A percentile compares a stretch with the other conserved stretches of the same genome.
phyloP scores from a whole-genome alignment of 2,113 vertebrate genomes.

The Clarias batrachus region DNA sequence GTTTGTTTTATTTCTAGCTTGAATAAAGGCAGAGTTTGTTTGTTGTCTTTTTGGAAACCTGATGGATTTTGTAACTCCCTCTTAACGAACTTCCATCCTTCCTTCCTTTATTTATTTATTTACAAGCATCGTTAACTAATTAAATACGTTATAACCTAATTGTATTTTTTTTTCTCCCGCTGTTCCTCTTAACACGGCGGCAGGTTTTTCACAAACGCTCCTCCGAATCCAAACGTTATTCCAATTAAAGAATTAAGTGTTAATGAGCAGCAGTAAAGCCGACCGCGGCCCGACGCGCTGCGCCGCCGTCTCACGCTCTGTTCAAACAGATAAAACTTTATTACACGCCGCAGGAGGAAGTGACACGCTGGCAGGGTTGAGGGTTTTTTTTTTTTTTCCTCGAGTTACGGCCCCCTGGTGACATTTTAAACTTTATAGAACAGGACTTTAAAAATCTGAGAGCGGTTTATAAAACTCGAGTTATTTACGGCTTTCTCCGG shows the following conservation, averaged over 20 bases:
- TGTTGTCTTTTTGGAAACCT: neutral
- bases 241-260: neutral
- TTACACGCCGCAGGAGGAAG: slow-evolving; percentile 16
- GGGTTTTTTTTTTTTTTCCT: neutral
- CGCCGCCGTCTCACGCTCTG: neutral
- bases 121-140: neutral
- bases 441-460: slow-evolving; percentile 32
- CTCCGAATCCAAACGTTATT: neutral
- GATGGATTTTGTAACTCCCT: neutral
- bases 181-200: neutral
- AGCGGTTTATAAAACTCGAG: slow-evolving; percentile 20
- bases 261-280: neutral
- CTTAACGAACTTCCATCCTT: neutral
- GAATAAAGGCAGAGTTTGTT: neutral
- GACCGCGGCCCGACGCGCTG: too few species aligned
- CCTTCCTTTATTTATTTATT: neutral
- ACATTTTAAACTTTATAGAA: slow-evolving; percentile 32
- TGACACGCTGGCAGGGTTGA: neutral
- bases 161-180: neutral
- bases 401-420: slow-evolving; percentile 6
- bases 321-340: slow-evolving; percentile 2
- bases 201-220: neutral
- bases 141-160: neutral
- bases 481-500: slow-evolving; percentile 15
- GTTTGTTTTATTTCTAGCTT: neutral